phyloP scores from a whole-genome alignment of 2,888 invertebrate genomes.

The Cybosia mesomella region DNA sequence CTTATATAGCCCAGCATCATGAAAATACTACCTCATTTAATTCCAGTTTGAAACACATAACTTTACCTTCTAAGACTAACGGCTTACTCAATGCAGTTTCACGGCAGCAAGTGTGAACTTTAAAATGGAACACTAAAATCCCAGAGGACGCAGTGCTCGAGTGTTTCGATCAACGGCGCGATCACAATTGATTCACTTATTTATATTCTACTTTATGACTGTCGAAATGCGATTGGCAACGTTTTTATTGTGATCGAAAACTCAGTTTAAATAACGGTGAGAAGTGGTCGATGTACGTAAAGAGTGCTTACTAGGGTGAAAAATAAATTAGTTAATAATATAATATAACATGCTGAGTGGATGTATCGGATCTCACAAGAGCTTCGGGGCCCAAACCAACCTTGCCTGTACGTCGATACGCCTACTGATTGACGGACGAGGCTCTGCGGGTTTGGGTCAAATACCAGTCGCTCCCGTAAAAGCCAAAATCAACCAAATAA shows the following conservation, averaged over 20 bases:
- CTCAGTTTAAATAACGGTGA: not conserved
- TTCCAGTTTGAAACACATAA: not conserved
- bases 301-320: not conserved
- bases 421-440: too few species aligned
- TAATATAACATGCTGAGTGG: too few species aligned
- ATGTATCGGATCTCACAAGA: too few species aligned
- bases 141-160: slow-evolving; percentile 38
- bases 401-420: too few species aligned
- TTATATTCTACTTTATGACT: slow-evolving; percentile 20
- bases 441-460: too few species aligned
- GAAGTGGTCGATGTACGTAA: not conserved
- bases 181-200: slow-evolving; percentile 35
- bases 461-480: too few species aligned
- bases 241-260: slow-evolving; percentile 20
- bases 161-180: slow-evolving; percentile 35
- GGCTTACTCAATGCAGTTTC: slow-evolving; percentile 15
- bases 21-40: not conserved
- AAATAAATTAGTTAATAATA: not conserved
- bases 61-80: slow-evolving; percentile 29
- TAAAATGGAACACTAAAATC: slow-evolving; percentile 33
- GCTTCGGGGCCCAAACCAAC: too few species aligned
- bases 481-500: too few species aligned
- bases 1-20: too few species aligned
- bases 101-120: slow-evolving; percentile 34
- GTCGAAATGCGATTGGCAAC: slow-evolving; percentile 3